Evolutionary conservation across 1,140 invertebrate genomes (phyloP), one percentile per base, ranked within the genome.

Genomic region (Lucilia cuprina): DNA sequence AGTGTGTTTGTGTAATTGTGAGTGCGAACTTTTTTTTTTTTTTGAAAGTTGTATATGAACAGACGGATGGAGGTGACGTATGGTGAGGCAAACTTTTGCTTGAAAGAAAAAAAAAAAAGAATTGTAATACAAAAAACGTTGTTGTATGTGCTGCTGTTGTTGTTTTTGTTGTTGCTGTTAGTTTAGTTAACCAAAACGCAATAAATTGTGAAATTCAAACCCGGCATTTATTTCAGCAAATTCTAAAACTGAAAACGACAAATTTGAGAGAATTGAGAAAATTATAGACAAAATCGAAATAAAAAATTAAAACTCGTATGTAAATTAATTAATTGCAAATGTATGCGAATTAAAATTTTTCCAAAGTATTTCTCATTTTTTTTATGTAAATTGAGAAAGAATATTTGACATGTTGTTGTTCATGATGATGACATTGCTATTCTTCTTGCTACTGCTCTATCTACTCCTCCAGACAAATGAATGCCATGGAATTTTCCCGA

Each of bases 151-250:
- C 10, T 60, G 55, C 25, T 30, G 25, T 30, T 30, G 25, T 30
- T 19, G 65, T 55, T 30, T 1, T 30, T 30, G 25, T 30, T 19
- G 65, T 55, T 41, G 41, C 7, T 60, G 55, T 60, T 60, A 34
- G 12, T 35, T 34, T n/a, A 78, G 41, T 25, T 49, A 49, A 80
- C 41, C 4, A 49, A 80, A 80, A 80, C 77, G 77, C 77, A 80
- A 80, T 80, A 49, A 80, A 80, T 80, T 80, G 77, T 80, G 77
- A 80, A 80, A 80, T 80, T 80, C 77, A 80, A 80, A 50, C 77
- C 65, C 77, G 77, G 77, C 77, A 80, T 77, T 30, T 41, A 25
- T 41, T 70, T 70, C 5, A 70, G 8, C 19, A 1, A 70, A 19
- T 21, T n/a, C n/a, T 10, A 70, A 70, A 70, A 25, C 19, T 30